Percentiles rank a stretch among this genome's conserved stretches.
phyloP scores from a whole-genome alignment of 2,888 invertebrate genomes.

The Timema podura region DNA sequence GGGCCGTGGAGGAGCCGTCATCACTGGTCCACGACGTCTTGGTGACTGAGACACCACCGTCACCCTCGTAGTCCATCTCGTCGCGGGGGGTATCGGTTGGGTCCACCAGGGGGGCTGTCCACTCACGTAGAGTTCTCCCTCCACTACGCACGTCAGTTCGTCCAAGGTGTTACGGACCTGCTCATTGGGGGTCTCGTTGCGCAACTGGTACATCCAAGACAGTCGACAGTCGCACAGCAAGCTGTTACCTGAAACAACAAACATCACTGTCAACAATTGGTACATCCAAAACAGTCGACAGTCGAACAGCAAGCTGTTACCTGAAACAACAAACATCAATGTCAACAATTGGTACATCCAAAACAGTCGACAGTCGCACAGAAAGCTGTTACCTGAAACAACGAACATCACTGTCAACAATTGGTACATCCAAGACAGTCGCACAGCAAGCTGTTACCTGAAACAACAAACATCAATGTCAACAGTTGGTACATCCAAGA shows the following conservation, averaged over 20 bases:
- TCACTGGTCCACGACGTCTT: conserved; percentile 21
- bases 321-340: conserved; percentile 47
- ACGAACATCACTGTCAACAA: too few species aligned
- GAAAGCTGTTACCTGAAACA: too few species aligned
- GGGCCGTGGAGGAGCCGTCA: conserved; percentile 11
- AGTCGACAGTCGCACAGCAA: conserved; percentile 80
- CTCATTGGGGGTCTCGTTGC: conserved; percentile 69
- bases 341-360: too few species aligned
- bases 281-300: conserved; percentile 79
- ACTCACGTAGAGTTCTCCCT: conserved; percentile 36
- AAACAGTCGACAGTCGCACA: too few species aligned
- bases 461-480: too few species aligned
- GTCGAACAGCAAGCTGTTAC: conserved; percentile 79
- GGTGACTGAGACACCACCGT: conserved; percentile 29
- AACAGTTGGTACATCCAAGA: too few species aligned
- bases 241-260: conserved; percentile 62
- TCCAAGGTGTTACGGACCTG: conserved; percentile 65
- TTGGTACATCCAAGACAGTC: too few species aligned
- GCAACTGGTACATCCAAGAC: conserved; percentile 71
- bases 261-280: conserved; percentile 44
- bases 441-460: too few species aligned
- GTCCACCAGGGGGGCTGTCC: not conserved
- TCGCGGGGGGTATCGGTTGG: conserved; percentile 6
- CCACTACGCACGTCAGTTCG: conserved; percentile 66
- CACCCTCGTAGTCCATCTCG: conserved; percentile 30